Conservation (phyloP, 2,888 invertebrate species). For the Brachycybe producta region DNA sequence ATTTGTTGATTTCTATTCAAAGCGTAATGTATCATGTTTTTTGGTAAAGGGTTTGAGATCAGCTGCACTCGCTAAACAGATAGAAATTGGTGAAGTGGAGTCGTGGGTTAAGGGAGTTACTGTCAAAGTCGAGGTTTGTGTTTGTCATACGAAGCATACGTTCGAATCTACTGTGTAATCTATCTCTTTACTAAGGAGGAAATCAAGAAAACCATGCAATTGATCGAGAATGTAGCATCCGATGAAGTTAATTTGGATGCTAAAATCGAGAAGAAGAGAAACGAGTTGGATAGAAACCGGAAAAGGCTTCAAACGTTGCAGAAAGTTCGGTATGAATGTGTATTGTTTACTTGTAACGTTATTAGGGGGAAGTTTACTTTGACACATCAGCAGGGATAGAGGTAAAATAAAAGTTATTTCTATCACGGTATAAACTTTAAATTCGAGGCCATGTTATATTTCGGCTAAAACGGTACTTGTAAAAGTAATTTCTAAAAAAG, state of each 20-base stretch:
- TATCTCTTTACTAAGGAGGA: constrained; percentile 47
- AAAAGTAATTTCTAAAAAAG: no score
- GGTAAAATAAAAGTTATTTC: not conserved
- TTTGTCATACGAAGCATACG: no score
- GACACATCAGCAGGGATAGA: no score
- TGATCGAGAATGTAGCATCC: constrained; percentile 71
- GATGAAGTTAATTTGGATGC: constrained; percentile 79
- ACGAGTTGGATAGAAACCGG: constrained; percentile 81
- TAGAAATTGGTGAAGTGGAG: constrained; percentile 71
- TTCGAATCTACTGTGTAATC: no score
- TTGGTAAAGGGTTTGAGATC: constrained; percentile 55
- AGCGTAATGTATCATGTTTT: constrained; percentile 19
- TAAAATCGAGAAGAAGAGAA: constrained; percentile 78
- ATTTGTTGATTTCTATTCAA: constrained; percentile 20
- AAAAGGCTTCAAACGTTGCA: constrained; percentile 85
- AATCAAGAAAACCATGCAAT: constrained; percentile 49
- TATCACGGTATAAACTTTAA: not conserved
- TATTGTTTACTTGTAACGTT: not conserved
- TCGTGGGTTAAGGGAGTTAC: constrained; percentile 60
- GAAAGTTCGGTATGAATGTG: constrained; percentile 70
- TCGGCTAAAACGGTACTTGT: no score
- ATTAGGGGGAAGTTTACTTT: no score
- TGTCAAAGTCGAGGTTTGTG: constrained; percentile 43
- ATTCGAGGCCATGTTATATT: no score
- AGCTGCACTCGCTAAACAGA: constrained; percentile 62